Conservation (phyloP, 1,140 invertebrate species). For the Brachionus sp. region DNA sequence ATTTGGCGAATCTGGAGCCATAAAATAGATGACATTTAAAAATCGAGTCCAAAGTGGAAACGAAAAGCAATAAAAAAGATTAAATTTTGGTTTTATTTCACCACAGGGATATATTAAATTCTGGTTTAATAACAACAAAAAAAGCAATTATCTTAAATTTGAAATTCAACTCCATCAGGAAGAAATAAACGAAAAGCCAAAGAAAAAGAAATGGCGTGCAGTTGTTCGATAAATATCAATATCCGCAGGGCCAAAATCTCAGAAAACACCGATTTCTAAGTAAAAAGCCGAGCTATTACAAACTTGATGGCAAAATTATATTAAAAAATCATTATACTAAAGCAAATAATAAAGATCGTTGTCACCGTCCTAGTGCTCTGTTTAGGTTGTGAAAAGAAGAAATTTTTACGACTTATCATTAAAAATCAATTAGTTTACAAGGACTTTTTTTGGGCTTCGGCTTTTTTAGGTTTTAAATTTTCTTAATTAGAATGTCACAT, state of each 20-base stretch:
- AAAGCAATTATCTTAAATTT: background rate
- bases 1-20: background rate
- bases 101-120: constrained; percentile 20
- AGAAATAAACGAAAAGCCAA: background rate
- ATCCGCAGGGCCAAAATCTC: background rate
- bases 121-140: background rate
- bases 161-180: background rate
- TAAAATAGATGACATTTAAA: constrained; percentile 33
- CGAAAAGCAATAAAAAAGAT: constrained; percentile 18
- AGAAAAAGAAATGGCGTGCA: background rate
- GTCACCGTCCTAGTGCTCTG: background rate
- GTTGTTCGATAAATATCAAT: constrained; percentile 2
- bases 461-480: background rate
- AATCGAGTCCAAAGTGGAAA: background rate
- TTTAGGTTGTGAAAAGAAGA: background rate
- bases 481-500: constrained; percentile 20
- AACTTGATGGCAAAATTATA: background rate
- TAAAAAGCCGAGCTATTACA: no score
- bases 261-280: background rate
- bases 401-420: constrained; percentile 40
- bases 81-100: constrained; percentile 22
- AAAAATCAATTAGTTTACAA: constrained; percentile 31
- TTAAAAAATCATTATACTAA: background rate
- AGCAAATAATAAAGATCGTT: background rate
- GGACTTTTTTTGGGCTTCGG: constrained; percentile 30